Conservation (phyloP, 2,113 vertebrate species). For the Heloderma charlesbogerti region DNA sequence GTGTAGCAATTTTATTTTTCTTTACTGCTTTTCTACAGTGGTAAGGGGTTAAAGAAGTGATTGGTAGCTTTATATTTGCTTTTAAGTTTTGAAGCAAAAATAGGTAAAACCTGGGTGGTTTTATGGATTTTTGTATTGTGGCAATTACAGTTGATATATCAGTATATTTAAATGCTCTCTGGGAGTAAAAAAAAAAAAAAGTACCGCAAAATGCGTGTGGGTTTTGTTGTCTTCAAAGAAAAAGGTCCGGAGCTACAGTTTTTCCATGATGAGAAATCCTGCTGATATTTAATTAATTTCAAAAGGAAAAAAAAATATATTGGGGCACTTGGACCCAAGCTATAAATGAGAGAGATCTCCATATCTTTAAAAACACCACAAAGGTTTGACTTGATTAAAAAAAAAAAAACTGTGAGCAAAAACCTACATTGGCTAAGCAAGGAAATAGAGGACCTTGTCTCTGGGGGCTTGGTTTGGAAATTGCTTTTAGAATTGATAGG, state of each 20-base stretch:
- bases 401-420: background rate
- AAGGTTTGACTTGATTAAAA: background rate
- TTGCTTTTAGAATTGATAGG: slow-evolving; percentile 36
- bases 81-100: slow-evolving; percentile 66
- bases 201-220: background rate
- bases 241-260: slow-evolving; percentile 38
- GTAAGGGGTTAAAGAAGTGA: slow-evolving; percentile 67
- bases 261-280: slow-evolving; percentile 40
- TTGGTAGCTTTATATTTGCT: slow-evolving; percentile 68
- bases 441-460: background rate
- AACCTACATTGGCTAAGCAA: background rate
- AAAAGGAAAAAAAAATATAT: fast-evolving
- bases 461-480: background rate
- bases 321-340: background rate
- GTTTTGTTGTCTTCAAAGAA: background rate
- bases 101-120: background rate
- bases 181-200: background rate
- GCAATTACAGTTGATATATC: background rate
- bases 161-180: fast-evolving
- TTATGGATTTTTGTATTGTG: slow-evolving; percentile 15
- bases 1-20: slow-evolving; percentile 77
- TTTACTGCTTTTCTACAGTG: slow-evolving; percentile 77
- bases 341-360: background rate
- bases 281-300: slow-evolving; percentile 7
- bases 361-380: background rate